Conservation (phyloP, 2,888 invertebrate species). For the Cremastobaeus sp. region DNA sequence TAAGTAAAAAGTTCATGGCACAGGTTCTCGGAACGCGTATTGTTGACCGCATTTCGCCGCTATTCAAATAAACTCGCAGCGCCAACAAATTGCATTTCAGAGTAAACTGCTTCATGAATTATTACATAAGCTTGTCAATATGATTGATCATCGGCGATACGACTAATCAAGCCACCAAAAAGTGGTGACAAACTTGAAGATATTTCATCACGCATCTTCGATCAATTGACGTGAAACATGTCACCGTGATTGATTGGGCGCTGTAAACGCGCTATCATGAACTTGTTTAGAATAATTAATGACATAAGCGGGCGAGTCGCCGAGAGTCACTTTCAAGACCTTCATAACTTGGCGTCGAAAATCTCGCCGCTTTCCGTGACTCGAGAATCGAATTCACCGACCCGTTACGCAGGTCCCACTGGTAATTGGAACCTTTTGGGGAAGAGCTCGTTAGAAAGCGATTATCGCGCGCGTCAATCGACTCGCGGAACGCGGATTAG, state of each 20-base stretch:
- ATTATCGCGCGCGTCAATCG: constrained; percentile 45
- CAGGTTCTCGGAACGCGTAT: too few relatives aligned
- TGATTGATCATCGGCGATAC: constrained; percentile 45
- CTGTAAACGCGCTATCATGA: constrained; percentile 33
- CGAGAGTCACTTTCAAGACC: too few relatives aligned
- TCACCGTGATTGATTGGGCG: constrained; percentile 50
- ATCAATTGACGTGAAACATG: constrained; percentile 37
- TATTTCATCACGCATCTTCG: constrained; percentile 51
- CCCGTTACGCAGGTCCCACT: too few relatives aligned
- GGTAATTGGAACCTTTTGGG: too few relatives aligned
- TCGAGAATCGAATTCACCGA: constrained; percentile 11
- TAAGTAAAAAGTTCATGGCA: too few relatives aligned
- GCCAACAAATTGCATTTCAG: constrained; percentile 43
- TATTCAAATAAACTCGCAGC: constrained; percentile 21
- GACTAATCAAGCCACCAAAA: constrained; percentile 42
- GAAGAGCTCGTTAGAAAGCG: constrained; percentile 38
- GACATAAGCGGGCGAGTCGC: constrained; percentile 25
- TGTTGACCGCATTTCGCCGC: constrained; percentile 36
- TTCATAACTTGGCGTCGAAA: too few relatives aligned
- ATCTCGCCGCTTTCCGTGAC: constrained; percentile 11
- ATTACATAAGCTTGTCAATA: constrained; percentile 48
- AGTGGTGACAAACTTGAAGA: constrained; percentile 50
- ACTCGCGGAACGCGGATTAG: constrained; percentile 54
- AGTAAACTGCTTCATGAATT: constrained; percentile 31
- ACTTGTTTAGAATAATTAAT: constrained; percentile 57